Evolutionary conservation across 2,113 vertebrate species (phyloP).

Genomic region (Protomyctophum bolini): DNA sequence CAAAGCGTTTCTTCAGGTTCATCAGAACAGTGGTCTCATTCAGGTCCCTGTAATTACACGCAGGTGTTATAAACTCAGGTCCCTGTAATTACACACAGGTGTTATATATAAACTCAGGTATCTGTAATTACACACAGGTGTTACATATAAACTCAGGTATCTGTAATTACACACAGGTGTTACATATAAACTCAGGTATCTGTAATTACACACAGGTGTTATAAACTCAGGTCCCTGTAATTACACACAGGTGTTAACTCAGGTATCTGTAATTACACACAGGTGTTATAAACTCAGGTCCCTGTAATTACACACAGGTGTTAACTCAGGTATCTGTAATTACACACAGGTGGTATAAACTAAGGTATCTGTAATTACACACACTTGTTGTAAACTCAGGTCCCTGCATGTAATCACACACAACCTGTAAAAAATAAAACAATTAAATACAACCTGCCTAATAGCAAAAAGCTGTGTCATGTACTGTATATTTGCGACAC

Average conservation of each 20-base stretch:
- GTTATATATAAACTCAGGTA: slow-evolving; percentile 28
- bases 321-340: slow-evolving; percentile 89
- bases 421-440: not conserved
- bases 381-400: slow-evolving; percentile 35
- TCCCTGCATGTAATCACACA: slow-evolving; percentile 8
- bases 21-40: slow-evolving; percentile 88
- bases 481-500: too few species aligned
- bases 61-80: too few species aligned
- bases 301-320: too few species aligned
- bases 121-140: not conserved
- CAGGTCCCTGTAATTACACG: slow-evolving; percentile 82
- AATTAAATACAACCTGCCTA: too few species aligned
- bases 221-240: too few species aligned
- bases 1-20: slow-evolving; percentile 90
- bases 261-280: slow-evolving; percentile 22
- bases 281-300: slow-evolving; percentile 81
- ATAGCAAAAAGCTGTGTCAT: too few species aligned
- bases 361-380: slow-evolving; percentile 7
- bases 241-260: too few species aligned
- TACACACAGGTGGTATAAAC: too few species aligned
- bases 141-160: too few species aligned
- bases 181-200: slow-evolving; percentile 32
- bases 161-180: slow-evolving; percentile 33
- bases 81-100: slow-evolving; percentile 27
- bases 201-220: not conserved